phyloP scores from a whole-genome alignment of 2,113 vertebrate species.

The Osmerus eperlanus region DNA sequence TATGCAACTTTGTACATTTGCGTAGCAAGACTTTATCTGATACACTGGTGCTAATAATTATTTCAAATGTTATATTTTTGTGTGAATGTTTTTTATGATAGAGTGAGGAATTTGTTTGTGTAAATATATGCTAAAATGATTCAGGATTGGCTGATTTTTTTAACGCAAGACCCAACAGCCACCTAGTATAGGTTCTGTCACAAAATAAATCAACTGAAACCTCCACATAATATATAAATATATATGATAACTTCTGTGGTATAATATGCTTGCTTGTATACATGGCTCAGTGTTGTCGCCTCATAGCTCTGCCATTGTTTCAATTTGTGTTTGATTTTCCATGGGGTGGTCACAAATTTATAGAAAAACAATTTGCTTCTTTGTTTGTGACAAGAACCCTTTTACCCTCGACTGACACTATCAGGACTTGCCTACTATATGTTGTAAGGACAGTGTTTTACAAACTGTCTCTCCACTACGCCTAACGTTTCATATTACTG shows the following conservation, averaged over 20 bases:
- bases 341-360: conserved; percentile 40
- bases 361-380: conserved; percentile 19
- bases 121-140: conserved; percentile 84
- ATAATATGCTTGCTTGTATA: conserved; percentile 63
- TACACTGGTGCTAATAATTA: conserved; percentile 99
- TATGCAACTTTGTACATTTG: conserved; percentile 97
- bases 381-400: conserved; percentile 16
- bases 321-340: conserved; percentile 50
- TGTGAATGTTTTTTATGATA: conserved; percentile 92
- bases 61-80: conserved; percentile 99
- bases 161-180: conserved; percentile 45
- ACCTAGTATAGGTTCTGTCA: conserved; percentile 37
- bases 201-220: conserved; percentile 56
- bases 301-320: conserved; percentile 56
- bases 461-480: conserved; percentile 10
- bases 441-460: conserved; percentile 2
- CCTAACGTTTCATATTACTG: conserved; percentile 46
- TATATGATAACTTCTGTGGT: conserved; percentile 57
- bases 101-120: conserved; percentile 86
- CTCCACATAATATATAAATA: conserved; percentile 60
- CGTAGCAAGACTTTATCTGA: conserved; percentile 92
- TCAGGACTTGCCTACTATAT: conserved; percentile 21
- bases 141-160: conserved; percentile 73
- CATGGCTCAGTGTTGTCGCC: conserved; percentile 55
- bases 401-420: conserved; percentile 28